Base-by-base conservation (phyloP, 2,888 invertebrate genomes). In the Callinectes sapidus region DNA sequence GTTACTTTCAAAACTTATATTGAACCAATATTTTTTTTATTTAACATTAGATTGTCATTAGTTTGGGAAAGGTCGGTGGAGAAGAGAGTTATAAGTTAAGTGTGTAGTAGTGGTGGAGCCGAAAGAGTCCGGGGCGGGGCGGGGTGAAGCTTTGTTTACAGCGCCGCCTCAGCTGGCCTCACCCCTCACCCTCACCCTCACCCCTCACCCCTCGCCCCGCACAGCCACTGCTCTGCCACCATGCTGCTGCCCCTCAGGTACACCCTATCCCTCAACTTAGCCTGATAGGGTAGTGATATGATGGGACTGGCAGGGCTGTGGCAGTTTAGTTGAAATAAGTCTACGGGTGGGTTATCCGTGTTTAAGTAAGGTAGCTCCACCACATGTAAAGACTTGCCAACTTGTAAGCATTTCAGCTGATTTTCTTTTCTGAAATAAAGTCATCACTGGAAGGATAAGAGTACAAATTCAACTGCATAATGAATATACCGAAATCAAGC, bases 141-240 rank as follows among this genome's bases (percentile, higher is more conserved):
- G 81, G 81, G 81, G 81, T 32, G 81, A 81, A 32, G 81, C 81
- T 81, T 81, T 81, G 81, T 81, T 81, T 81, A 81, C 81, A 81
- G 81, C 81, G 81, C 35, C 81, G 32, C 81, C 81, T n/a, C 81
- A 81, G 81, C 81, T 81, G 81, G 35, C 35, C 81, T 35, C 81
- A n/a, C 32, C 13, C 28, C 71, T 23, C 71, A 13, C 32, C 14
- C 81, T 35, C 14, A 71, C 35, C 81, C 35, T 16, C 81, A 32
- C 35, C 35, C 81, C 35, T 16, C 81, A 32, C 35, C 81, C 32
- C 16, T n/a, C 16, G 32, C 13, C 81, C 35, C 35, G 18, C n/a
- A 23, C 61, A 10, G n/a, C n/a, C 61, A 16, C 61, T n/a, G 81
- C 81, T n/a, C 28, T n/a, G 28, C 35, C 81, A 32, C 35, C 81